Evolutionary conservation across 2,797 vertebrate species (phyloP), one percentile per base, ranked within the genome.

Genomic region (Odontamblyopus lacepedii): DNA sequence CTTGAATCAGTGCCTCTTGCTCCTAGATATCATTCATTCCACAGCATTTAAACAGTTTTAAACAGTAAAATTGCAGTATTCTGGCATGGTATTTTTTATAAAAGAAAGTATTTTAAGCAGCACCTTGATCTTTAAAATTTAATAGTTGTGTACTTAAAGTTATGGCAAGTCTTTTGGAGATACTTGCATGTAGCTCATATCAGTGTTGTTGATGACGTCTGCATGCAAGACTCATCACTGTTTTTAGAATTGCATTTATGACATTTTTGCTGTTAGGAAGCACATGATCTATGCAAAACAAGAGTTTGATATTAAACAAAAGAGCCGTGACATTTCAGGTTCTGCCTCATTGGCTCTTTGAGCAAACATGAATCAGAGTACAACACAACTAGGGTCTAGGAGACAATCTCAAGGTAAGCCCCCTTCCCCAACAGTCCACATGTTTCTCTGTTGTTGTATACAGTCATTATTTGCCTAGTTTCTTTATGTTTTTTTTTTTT

Each of bases 341-440:
- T 98, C 96, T 98, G 98, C 97, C 98, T 99, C 96, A 98, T 99
- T 98, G 98, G 98, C 96, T 99, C 98, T 95, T 97, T 99, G 96
- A 98, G 95, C 97, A 99, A 98, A 98, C 97, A 98, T 93, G 98
- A 98, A 93, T 97, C 97, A 95, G 98, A 99, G 93, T 98, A 98
- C 97, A 99, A 98, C 97, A 99, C 98, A 93, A 99, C 98, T 96
- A 98, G 98, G 95, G 98, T 99, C 95, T 99, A 96, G 95, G 93
- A 94, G 95, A 95, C 93, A 95, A 94, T 93, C 88, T 87, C 92
- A 95, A 99, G 97, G 97, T 99, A 98, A 99, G 97, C 93, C 88
- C 80, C 83, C 88, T 84, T 90, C 90, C 86, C 82, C 88, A 90
- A 88, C 84, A 87, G 90, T 91, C 74, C 72, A 87, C 82, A 86